phyloP scores from a whole-genome alignment of 2,888 invertebrate species.

The Drosophila anceps region DNA sequence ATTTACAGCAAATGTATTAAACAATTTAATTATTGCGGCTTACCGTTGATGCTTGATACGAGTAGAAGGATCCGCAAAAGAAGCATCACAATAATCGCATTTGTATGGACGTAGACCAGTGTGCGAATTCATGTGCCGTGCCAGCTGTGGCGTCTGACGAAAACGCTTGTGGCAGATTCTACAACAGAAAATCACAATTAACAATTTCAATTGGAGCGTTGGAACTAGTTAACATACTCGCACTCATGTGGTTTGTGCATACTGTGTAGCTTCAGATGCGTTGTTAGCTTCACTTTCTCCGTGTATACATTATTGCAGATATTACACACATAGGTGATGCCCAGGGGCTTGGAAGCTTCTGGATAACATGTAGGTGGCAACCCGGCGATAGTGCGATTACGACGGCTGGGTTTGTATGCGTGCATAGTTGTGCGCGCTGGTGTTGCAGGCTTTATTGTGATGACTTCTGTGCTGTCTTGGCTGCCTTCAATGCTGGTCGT shows the following conservation, averaged over 20 bases:
- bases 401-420: not conserved
- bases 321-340: constrained; percentile 66
- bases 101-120: constrained; percentile 83
- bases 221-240: constrained; percentile 73
- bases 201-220: accelerated
- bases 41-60: constrained; percentile 84
- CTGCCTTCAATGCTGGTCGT: constrained; percentile 20
- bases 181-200: not conserved
- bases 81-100: constrained; percentile 82
- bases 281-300: constrained; percentile 76
- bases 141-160: constrained; percentile 81
- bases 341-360: not conserved
- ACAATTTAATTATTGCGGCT: not conserved
- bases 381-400: constrained; percentile 3
- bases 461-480: constrained; percentile 23
- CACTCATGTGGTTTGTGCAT: constrained; percentile 82
- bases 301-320: constrained; percentile 82
- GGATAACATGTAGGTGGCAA: not conserved
- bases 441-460: constrained; percentile 19
- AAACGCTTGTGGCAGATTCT: constrained; percentile 84
- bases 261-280: constrained; percentile 81
- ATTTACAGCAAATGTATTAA: not conserved
- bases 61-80: constrained; percentile 84
- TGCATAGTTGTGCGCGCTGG: not conserved
- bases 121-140: constrained; percentile 82